Percentiles rank a stretch among this genome's conserved stretches.
Conservation (phyloP, 2,888 invertebrate genomes). For the Ethmia dodecea region DNA sequence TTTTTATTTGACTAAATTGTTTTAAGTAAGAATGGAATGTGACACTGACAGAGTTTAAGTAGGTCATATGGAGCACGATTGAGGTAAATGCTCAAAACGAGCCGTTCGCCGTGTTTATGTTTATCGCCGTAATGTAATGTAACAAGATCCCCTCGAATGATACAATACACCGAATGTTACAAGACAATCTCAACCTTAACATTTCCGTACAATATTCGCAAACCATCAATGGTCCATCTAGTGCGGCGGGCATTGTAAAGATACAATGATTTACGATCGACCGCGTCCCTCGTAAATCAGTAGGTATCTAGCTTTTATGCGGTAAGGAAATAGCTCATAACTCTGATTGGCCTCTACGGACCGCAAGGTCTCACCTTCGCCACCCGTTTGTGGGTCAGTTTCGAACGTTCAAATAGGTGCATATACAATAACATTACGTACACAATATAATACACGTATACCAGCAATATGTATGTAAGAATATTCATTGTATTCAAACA, state of each 20-base stretch:
- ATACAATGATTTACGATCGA: slow-evolving; percentile 34
- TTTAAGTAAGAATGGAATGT: too few species aligned
- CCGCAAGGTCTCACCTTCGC: slow-evolving; percentile 37
- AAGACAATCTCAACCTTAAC: too few species aligned
- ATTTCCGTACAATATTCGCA: slow-evolving; percentile 19
- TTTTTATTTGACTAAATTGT: too few species aligned
- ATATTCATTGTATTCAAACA: slow-evolving; percentile 1
- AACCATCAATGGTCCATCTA: slow-evolving; percentile 20
- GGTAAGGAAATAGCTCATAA: slow-evolving; percentile 47
- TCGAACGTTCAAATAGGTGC: slow-evolving; percentile 17
- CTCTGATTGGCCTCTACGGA: slow-evolving; percentile 44
- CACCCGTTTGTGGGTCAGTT: slow-evolving; percentile 37
- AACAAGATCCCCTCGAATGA: too few species aligned
- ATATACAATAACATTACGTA: neutral
- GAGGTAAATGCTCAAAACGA: too few species aligned
- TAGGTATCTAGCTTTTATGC: slow-evolving; percentile 39
- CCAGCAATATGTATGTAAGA: neutral
- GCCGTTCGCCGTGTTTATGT: too few species aligned
- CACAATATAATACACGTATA: neutral
- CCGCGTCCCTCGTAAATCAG: slow-evolving; percentile 41
- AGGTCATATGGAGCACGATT: too few species aligned
- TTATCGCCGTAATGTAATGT: too few species aligned
- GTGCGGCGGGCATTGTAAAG: slow-evolving; percentile 23
- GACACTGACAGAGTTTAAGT: too few species aligned
- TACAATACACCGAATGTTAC: too few species aligned